These are phyloP conservation scores for Notothenia coriiceps DNA, from an alignment of 2,113 vertebrate species.

Conservation along the genomic window DNA sequence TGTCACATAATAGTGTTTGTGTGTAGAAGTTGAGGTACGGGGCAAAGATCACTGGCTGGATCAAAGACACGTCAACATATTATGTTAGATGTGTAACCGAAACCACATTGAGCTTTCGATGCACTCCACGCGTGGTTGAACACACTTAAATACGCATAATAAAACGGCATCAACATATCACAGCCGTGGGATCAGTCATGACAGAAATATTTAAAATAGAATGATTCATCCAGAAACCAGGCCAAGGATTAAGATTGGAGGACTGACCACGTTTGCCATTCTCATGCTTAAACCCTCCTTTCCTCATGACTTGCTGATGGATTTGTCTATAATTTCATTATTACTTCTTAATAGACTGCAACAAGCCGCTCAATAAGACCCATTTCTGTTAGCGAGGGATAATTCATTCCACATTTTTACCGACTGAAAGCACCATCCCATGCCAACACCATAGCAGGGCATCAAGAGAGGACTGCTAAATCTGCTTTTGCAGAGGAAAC, in stretches of 20 bases:
- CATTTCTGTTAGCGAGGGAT: conserved; percentile 67
- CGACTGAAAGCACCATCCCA: conserved; percentile 43
- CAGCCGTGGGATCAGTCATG: conserved; percentile 36
- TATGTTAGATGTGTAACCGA: conserved; percentile 43
- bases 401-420: conserved; percentile 72
- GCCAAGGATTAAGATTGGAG: conserved; percentile 50
- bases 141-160: conserved; percentile 49
- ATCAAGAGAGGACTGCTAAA: conserved; percentile 38
- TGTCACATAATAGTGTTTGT: conserved; percentile 9
- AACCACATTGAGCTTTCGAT: conserved; percentile 44
- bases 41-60: conserved; percentile 23
- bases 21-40: conserved; percentile 34
- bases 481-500: conserved; percentile 62
- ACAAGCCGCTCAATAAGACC: conserved; percentile 64
- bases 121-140: conserved; percentile 43
- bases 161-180: conserved; percentile 57
- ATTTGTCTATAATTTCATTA: conserved; percentile 69
- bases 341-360: conserved; percentile 73
- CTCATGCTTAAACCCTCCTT: conserved; percentile 32
- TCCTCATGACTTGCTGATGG: conserved; percentile 49
- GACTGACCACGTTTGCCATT: conserved; percentile 51
- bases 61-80: conserved; percentile 14
- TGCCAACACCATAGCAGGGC: conserved; percentile 61
- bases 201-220: conserved; percentile 57
- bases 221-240: conserved; percentile 54